Evolutionary conservation across 2,113 vertebrate genomes (phyloP).

Genomic region (Chinchilla lanigera): DNA sequence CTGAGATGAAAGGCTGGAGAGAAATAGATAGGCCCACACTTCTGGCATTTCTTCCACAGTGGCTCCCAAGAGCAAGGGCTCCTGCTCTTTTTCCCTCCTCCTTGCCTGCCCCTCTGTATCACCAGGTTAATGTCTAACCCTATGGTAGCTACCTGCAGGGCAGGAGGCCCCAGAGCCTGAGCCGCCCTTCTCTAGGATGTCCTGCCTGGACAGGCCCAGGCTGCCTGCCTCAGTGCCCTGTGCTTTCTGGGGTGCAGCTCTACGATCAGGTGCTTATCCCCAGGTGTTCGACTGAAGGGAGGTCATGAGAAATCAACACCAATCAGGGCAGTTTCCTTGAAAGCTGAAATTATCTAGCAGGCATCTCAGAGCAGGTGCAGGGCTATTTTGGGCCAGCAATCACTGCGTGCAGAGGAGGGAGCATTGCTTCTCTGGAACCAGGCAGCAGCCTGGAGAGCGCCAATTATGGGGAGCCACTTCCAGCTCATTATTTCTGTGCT

Average conservation of each 20-base stretch:
- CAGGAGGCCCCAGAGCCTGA: background rate
- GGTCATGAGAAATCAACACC: conserved; percentile 81
- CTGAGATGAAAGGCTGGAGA: background rate
- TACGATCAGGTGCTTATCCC: conserved; percentile 80
- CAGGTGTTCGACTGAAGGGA: conserved; percentile 79
- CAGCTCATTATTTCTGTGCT: conserved; percentile 55
- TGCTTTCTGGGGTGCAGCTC: conserved; percentile 27
- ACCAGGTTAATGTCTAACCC: conserved; percentile 16
- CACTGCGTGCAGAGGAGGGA: conserved; percentile 74
- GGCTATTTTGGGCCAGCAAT: conserved; percentile 83
- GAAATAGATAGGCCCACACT: background rate
- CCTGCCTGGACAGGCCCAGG: background rate
- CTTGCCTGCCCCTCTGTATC: background rate
- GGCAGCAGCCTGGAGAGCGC: conserved; percentile 63
- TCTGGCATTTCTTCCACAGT: background rate
- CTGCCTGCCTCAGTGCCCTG: background rate
- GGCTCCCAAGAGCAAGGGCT: background rate
- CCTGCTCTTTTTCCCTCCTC: background rate
- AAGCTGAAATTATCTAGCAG: conserved; percentile 83
- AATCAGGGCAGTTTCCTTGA: conserved; percentile 82
- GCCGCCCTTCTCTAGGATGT: background rate
- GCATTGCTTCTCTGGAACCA: conserved; percentile 54
- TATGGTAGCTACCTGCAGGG: background rate
- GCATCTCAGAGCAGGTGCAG: conserved; percentile 82
- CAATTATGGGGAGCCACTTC: conserved; percentile 60